Evolutionary conservation across 2,888 invertebrate species (phyloP), one percentile per base, ranked within the genome.

Genomic region (Coremacera marginata): DNA sequence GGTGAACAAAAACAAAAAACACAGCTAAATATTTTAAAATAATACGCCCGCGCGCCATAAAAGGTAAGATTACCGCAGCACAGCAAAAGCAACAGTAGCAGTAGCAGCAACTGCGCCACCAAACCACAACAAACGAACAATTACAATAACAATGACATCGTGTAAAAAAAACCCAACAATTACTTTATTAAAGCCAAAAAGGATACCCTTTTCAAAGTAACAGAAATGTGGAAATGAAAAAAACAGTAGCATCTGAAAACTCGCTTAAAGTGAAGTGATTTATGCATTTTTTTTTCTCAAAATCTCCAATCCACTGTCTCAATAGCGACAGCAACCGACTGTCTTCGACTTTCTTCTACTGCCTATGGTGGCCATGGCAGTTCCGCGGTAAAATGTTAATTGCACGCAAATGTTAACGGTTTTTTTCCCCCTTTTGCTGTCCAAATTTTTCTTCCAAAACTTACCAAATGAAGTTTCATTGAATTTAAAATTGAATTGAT

Each of bases 161-260:
- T 9, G 55, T n/a, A 60, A 62, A 49, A 76, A 65, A 55, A 79
- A n/a, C n/a, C 77, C 79, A 81, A 83, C 86, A 84, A 85, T 85
- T 85, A 85, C 84, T 85, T 86, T 85, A 85, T 85, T 85, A 77
- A 78, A 31, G 70, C 51, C 34, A 52, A 52, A 31, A n/a, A 37
- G 37, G 55, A n/a, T 16, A 51, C 51, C 74, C 65, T 52, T 52
- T 51, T 74, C 74, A 55, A 52, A 7, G 51, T 2, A 19, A 31
- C 1, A 4, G 11, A 51, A 51, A 11, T 14, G 25, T 14, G 62
- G 65, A 19, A 52, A 62, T 31, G 2, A 14, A 3, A 19, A 49
- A 49, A 4, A 27, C 22, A n/a, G 49, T 25, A 5, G 25, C 62
- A 37, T 22, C 52, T 5, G 3, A 31, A 16, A 27, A 27, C 67